Evolutionary conservation across 1,140 invertebrate species (phyloP), one percentile per base, ranked within the genome.

Genomic region (Magallana ariakensis): DNA sequence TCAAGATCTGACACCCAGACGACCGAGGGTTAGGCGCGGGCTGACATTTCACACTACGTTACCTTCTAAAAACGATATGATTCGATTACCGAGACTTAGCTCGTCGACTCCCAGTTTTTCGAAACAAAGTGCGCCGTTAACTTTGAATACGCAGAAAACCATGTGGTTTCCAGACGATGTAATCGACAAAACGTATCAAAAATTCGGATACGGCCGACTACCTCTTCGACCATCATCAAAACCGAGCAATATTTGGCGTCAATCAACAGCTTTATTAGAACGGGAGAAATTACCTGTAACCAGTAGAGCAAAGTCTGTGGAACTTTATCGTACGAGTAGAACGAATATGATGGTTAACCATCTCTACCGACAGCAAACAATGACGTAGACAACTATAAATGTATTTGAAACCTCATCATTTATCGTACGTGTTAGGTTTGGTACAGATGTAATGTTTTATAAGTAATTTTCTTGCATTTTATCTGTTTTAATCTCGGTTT

Each of bases 81-180:
- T 82, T 10, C 46, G n/a, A 15, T 22, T 82, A n/a, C 80, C 80
- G 9, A 54, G 54, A 56, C 54, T 82, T 2, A 56, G 33, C 46
- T 9, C 46, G 15, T 82, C 80, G 19, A 82, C 46, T 15, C 80
- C 80, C 13, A 19, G 19, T 82, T 55, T 82, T 54, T 82, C 80
- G 58, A 82, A 80, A 82, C 85, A 58, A 22, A 60, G 46, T 15
- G 82, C 85, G 33, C 62, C 53, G 56, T 56, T 81, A n/a, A 56
- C 56, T 53, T 62, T 81, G 19, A 80, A 81, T 60, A 81, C 80
- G 33, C 55, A 86, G 9, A 57, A 57, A 16, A 60, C 85, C 56
- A 86, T 81, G 75, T 82, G 75, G 80, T 81, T 86, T 82, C 85
- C 86, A 58, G 82, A 83, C 22, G 26, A 53, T 55, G 81, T 66